phyloP scores from a whole-genome alignment of 2,113 vertebrate genomes.

The Progne subis region DNA sequence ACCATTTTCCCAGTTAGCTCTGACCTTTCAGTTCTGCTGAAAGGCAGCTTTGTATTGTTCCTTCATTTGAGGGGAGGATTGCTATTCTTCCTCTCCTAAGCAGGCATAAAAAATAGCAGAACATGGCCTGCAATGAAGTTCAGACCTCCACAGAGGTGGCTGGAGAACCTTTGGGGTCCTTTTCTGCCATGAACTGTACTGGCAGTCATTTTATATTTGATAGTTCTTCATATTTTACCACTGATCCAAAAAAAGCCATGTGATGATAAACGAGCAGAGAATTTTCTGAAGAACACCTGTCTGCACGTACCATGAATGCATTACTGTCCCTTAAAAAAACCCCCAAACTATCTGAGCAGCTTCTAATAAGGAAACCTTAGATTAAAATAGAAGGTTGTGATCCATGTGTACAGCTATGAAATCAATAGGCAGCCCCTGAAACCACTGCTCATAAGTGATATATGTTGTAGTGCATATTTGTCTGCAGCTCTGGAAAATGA shows the following conservation, averaged over 20 bases:
- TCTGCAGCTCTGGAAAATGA: background rate
- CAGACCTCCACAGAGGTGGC: background rate
- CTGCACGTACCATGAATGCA: background rate
- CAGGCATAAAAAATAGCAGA: background rate
- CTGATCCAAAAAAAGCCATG: background rate
- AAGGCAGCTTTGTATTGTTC: background rate
- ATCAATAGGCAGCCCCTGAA: background rate
- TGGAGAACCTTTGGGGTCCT: background rate
- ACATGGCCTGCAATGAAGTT: background rate
- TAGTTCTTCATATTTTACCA: background rate
- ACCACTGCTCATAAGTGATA: background rate
- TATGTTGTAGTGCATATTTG: background rate
- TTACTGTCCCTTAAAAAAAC: background rate
- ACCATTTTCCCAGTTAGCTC: background rate
- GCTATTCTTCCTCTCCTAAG: background rate
- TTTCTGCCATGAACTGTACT: background rate
- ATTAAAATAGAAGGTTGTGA: background rate
- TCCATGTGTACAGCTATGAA: background rate
- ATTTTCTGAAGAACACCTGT: background rate
- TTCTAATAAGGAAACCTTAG: background rate
- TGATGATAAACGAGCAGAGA: background rate
- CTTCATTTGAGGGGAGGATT: background rate
- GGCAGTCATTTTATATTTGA: background rate
- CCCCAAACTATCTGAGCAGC: background rate
- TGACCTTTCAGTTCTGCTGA: conserved; percentile 6